Evolutionary conservation across 2,113 vertebrate genomes (phyloP).

Genomic region (Onychostoma macrolepis): DNA sequence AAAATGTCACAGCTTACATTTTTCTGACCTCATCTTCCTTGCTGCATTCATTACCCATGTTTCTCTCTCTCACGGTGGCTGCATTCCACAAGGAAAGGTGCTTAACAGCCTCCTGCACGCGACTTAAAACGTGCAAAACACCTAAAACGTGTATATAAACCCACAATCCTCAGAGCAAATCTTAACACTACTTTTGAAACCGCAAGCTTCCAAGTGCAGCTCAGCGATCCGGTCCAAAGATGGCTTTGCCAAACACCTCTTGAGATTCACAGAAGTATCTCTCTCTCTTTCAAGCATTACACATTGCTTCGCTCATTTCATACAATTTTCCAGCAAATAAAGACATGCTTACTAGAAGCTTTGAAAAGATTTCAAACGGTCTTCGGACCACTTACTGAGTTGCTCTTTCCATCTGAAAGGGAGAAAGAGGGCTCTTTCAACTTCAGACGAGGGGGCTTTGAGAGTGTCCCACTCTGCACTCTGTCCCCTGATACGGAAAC

Average conservation of each 20-base stretch:
- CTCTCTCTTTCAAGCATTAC: conserved; percentile 31
- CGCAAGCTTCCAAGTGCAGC: background rate
- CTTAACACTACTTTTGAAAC: conserved; percentile 1
- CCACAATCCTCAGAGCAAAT: background rate
- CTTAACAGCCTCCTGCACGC: background rate
- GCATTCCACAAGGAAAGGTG: background rate
- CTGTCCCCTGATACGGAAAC: conserved; percentile 9
- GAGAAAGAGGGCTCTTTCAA: conserved; percentile 46
- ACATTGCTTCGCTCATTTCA: conserved; percentile 23
- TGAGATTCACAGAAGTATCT: conserved; percentile 12
- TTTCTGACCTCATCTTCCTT: background rate
- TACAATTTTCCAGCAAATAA: conserved; percentile 35
- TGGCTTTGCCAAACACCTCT: conserved; percentile 31
- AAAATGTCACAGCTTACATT: conserved; percentile 33
- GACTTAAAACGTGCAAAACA: background rate
- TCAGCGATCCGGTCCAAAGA: conserved; percentile 6
- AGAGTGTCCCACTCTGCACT: conserved; percentile 8
- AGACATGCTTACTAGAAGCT: conserved; percentile 37
- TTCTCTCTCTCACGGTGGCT: background rate
- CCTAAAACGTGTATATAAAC: conserved; percentile 12
- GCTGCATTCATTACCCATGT: background rate
- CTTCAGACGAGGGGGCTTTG: conserved; percentile 30
- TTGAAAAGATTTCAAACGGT: conserved; percentile 46
- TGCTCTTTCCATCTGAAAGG: conserved; percentile 35
- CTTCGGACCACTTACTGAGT: conserved; percentile 36